Conservation (phyloP, 2,113 vertebrate species). For the Elephas maximus region DNA sequence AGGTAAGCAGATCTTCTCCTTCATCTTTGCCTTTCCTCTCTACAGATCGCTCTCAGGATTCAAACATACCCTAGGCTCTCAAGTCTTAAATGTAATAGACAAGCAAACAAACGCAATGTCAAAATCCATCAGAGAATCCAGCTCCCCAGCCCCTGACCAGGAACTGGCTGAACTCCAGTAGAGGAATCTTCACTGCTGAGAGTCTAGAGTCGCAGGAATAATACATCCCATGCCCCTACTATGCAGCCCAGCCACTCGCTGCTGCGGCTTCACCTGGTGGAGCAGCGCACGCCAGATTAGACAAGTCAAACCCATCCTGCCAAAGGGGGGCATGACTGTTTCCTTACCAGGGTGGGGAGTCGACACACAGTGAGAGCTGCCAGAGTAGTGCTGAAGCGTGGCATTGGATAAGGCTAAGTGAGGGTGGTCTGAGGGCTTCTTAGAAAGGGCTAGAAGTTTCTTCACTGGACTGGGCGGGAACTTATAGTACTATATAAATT, state of each 20-base stretch:
- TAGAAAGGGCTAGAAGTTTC: not conserved
- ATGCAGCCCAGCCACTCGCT: not conserved
- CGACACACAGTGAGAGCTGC: too few species aligned
- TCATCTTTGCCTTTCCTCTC: not conserved
- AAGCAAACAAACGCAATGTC: not conserved
- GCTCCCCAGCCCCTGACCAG: not conserved
- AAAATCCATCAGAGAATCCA: not conserved
- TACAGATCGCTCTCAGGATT: not conserved
- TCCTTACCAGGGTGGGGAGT: too few species aligned
- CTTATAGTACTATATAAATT: too few species aligned
- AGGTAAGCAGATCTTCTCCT: not conserved
- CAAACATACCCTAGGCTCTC: not conserved
- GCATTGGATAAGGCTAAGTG: not conserved
- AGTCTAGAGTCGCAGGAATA: not conserved
- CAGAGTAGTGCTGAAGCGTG: not conserved
- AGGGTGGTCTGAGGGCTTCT: not conserved
- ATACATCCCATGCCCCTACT: accelerated
- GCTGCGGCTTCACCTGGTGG: not conserved
- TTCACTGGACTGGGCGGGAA: not conserved
- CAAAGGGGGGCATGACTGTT: accelerated
- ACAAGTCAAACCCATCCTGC: not conserved
- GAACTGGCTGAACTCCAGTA: not conserved
- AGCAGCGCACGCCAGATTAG: not conserved
- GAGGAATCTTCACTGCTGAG: not conserved
- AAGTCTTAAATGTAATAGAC: not conserved